Evolutionary conservation across 2,888 invertebrate genomes (phyloP).

Genomic region (Odontocerum albicorne): DNA sequence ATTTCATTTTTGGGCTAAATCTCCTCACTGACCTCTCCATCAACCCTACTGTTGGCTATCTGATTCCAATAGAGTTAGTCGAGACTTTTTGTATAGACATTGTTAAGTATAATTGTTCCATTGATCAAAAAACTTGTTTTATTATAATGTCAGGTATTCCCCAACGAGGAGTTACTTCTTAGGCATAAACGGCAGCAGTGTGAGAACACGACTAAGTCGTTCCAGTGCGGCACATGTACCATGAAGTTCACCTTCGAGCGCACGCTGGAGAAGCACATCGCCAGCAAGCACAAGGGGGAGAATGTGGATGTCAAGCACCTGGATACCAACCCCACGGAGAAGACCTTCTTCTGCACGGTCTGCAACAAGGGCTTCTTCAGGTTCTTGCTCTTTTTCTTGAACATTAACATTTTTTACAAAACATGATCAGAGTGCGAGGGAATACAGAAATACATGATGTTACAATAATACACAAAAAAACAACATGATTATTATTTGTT

Average conservation of each 20-base stretch:
- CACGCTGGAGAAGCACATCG: constrained; percentile 53
- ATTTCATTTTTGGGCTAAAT: too few species aligned
- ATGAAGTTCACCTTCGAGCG: constrained; percentile 52
- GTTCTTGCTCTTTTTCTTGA: constrained; percentile 44
- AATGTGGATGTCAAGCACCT: constrained; percentile 51
- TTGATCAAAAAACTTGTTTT: too few species aligned
- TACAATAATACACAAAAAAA: too few species aligned
- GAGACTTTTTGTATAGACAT: too few species aligned
- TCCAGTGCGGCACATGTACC: constrained; percentile 49
- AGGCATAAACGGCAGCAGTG: constrained; percentile 51
- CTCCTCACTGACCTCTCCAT: too few species aligned
- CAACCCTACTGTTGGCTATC: too few species aligned
- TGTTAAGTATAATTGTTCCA: too few species aligned
- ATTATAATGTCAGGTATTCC: constrained; percentile 44
- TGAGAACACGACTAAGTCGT: constrained; percentile 38
- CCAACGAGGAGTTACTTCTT: constrained; percentile 53
- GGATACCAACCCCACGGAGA: constrained; percentile 43
- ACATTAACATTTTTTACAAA: not conserved
- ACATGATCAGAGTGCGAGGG: too few species aligned
- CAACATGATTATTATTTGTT: too few species aligned
- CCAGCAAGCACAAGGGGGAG: constrained; percentile 49
- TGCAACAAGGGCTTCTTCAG: constrained; percentile 65
- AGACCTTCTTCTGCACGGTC: constrained; percentile 58
- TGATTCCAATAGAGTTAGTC: too few species aligned
- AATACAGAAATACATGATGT: too few species aligned